Percentiles rank a stretch among this genome's conserved stretches.
phyloP scores from a whole-genome alignment of 1,140 invertebrate genomes.

The Drosophila persimilis region DNA sequence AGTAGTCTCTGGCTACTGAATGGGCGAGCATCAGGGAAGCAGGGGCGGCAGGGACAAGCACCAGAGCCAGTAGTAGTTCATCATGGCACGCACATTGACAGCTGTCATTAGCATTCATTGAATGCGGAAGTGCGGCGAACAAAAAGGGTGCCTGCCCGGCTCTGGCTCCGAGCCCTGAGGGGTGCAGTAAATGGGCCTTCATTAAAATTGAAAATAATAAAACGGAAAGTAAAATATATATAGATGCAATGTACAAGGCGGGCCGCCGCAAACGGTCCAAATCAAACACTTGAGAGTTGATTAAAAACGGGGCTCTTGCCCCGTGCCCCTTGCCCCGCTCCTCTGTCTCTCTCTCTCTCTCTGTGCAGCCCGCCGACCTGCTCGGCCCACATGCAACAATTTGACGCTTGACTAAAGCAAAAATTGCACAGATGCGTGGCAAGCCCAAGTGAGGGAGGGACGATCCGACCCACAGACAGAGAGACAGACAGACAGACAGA shows the following conservation, averaged over 20 bases:
- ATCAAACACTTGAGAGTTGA: conserved; percentile 78
- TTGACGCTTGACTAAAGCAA: conserved; percentile 70
- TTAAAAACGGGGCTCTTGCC: conserved; percentile 53
- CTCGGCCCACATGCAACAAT: conserved; percentile 72
- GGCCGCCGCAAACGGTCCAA: conserved; percentile 60
- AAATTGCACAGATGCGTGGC: conserved; percentile 71
- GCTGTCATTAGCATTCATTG: conserved; percentile 74
- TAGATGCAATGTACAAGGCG: conserved; percentile 29
- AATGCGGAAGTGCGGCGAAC: conserved; percentile 65
- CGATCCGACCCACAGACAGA: not conserved
- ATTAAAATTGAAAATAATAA: conserved; percentile 81
- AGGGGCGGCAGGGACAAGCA: too few species aligned
- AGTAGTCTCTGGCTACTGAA: too few species aligned
- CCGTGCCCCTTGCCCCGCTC: conserved; percentile 2
- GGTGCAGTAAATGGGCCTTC: conserved; percentile 73
- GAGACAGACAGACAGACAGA: conserved; percentile 5
- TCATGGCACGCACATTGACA: conserved; percentile 76
- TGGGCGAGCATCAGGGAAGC: conserved; percentile 6
- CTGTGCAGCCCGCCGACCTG: not conserved
- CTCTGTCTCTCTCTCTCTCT: not conserved
- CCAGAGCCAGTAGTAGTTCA: conserved; percentile 45
- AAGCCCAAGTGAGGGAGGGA: conserved; percentile 21
- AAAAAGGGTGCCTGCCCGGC: conserved; percentile 15
- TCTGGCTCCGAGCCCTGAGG: conserved; percentile 14
- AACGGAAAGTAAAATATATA: conserved; percentile 59